A percentile compares a stretch with the other conserved stretches of the same genome.
These are phyloP conservation scores for Nyctibius bracteatus DNA, from an alignment of 2,113 vertebrate species.

Conservation along the genomic window DNA sequence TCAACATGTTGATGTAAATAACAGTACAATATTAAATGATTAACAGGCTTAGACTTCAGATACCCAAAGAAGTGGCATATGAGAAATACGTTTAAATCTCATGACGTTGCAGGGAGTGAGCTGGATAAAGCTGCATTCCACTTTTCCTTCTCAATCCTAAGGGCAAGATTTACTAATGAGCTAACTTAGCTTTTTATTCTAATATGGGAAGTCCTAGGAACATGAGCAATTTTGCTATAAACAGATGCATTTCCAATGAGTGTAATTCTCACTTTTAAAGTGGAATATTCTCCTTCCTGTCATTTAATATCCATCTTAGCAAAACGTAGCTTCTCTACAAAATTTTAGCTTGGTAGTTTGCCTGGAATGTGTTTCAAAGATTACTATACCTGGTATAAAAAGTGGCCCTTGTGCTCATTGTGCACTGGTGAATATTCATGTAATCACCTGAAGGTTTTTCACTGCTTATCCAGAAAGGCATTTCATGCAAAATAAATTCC, in stretches of 20 bases:
- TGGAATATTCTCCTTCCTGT: constrained; percentile 14
- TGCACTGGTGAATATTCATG: constrained; percentile 68
- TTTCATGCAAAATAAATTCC: constrained; percentile 39
- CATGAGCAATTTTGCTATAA: not conserved
- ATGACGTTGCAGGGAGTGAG: not conserved
- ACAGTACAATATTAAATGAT: not conserved
- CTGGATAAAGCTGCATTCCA: not conserved
- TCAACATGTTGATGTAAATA: not conserved
- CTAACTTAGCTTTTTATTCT: constrained; percentile 26
- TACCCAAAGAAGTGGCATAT: not conserved
- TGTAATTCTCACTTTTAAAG: constrained; percentile 23
- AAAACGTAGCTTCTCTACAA: not conserved
- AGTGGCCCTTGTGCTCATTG: not conserved
- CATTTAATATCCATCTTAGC: not conserved
- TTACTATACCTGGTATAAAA: constrained; percentile 35
- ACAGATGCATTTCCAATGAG: not conserved
- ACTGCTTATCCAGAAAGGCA: constrained; percentile 4
- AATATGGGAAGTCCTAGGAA: not conserved
- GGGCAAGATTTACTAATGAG: not conserved
- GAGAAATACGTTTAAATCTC: constrained; percentile 28
- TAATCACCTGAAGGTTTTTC: constrained; percentile 10
- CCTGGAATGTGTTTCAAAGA: constrained; percentile 43
- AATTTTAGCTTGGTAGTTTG: constrained; percentile 38
- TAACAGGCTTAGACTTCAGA: not conserved
- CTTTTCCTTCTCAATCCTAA: not conserved